A percentile compares a stretch with the other conserved stretches of the same genome.
Conservation (phyloP, 2,113 vertebrate species). For the Phrynocephalus versicolor region DNA sequence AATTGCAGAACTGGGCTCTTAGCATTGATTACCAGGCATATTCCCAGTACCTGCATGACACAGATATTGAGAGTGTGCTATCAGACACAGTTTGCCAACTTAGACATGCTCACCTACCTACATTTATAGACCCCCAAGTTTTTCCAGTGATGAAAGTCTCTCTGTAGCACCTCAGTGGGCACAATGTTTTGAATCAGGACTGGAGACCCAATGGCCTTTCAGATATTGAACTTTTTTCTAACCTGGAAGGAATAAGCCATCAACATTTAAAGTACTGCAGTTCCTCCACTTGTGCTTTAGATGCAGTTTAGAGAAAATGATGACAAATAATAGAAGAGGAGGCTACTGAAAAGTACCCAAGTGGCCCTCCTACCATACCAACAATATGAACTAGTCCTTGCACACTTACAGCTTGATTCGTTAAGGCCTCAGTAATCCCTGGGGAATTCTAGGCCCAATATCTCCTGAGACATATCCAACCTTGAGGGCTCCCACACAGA, state of each 20-base stretch:
- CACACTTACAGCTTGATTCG: neutral
- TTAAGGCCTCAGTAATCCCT: no score
- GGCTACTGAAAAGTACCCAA: no score
- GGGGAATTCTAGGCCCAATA: no score
- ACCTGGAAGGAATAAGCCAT: neutral
- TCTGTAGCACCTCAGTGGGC: neutral
- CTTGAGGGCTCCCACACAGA: no score
- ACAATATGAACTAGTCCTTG: neutral
- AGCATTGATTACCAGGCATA: slow-evolving; percentile 20
- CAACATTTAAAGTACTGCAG: no score
- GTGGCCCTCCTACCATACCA: neutral
- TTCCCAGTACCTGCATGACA: slow-evolving; percentile 15
- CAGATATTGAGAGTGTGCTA: neutral
- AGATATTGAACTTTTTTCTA: neutral
- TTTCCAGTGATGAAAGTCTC: neutral
- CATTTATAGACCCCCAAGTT: neutral
- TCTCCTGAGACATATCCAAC: no score
- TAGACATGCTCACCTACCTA: neutral
- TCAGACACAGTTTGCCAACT: neutral
- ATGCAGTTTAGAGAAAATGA: no score
- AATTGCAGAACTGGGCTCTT: slow-evolving; percentile 36
- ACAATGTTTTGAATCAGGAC: neutral
- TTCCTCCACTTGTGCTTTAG: no score
- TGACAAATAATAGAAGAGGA: no score
- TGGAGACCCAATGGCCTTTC: neutral